Evolutionary conservation across 37 sponge, comb jelly and placozoan species (phyloP), one percentile per base, ranked within the genome.

Genomic region (Haliclona indistincta): DNA sequence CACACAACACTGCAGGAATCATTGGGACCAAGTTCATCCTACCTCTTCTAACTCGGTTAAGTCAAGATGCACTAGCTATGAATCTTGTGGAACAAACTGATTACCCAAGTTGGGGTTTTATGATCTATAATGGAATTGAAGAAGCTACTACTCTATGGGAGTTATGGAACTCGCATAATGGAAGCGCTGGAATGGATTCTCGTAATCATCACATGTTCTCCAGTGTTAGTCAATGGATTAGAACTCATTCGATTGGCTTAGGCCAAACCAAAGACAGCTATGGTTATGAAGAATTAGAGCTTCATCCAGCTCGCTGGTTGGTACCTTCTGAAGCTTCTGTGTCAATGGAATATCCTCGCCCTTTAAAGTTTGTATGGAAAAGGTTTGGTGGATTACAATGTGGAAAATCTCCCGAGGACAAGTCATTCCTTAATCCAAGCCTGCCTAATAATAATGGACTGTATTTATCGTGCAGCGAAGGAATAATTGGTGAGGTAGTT

Each of bases 171-270:
- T 32, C 74, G 17, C 55, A 35, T 23, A 71, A 74, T 8, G 79
- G 56, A 1, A 42, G 71, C 52, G 28, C 89, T 34, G 80, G 80
- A 0, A 89, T 89, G 89, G 58, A 89, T 41, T 89, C 89, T 2
- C 77, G 89, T 28, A 89, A 89, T 60, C 89, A 89, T 42, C 89
- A 89, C 84, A 89, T 89, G 89, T 89, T 83, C 54, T 89, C 89
- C 5, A 83, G 89, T 66, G 75, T 86, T 13, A 86, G 87, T 49
- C 68, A 70, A 3, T 86, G 87, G 87, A 26, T 86, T 32, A 64
- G 70, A 53, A 80, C 80, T 22, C 75, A 79, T 30, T 39, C 80
- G 74, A 68, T 76, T 6, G 87, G 87, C 6, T 35, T 86, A 26
- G 43, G 32, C 1, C 56, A 34, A 25, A n/a, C 63, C 23, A 34